Evolutionary conservation across 2,113 vertebrate species (phyloP).

Genomic region (Myotis davidii): DNA sequence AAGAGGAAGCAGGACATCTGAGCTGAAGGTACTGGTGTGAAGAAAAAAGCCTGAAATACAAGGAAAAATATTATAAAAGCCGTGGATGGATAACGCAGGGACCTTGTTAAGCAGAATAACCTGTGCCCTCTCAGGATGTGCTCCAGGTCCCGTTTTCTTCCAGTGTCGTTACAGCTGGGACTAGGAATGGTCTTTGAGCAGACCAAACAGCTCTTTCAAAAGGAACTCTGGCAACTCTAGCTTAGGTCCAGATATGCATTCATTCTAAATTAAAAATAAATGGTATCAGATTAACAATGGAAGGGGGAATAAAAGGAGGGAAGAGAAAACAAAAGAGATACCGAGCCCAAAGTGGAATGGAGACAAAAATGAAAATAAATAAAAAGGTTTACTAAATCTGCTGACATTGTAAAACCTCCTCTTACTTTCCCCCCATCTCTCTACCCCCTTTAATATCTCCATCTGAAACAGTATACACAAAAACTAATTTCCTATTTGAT

Average conservation of each 20-base stretch:
- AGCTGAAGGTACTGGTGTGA: background rate
- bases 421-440: background rate
- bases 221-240: background rate
- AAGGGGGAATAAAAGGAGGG: background rate
- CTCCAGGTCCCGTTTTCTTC: background rate
- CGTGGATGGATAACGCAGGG: background rate
- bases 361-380: slow-evolving; percentile 3
- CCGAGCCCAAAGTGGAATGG: background rate
- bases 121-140: background rate
- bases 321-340: background rate
- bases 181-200: background rate
- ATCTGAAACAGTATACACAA: background rate
- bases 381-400: background rate
- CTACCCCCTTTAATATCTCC: background rate
- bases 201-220: background rate
- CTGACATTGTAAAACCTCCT: background rate
- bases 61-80: background rate
- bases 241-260: background rate
- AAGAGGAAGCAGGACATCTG: background rate
- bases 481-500: background rate
- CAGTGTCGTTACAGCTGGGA: background rate
- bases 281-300: background rate
- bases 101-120: background rate
- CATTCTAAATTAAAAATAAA: slow-evolving; percentile 15
- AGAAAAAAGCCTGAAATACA: background rate